Evolutionary conservation across 2,888 invertebrate genomes (phyloP).

Genomic region (Drosophila acutilabella): DNA sequence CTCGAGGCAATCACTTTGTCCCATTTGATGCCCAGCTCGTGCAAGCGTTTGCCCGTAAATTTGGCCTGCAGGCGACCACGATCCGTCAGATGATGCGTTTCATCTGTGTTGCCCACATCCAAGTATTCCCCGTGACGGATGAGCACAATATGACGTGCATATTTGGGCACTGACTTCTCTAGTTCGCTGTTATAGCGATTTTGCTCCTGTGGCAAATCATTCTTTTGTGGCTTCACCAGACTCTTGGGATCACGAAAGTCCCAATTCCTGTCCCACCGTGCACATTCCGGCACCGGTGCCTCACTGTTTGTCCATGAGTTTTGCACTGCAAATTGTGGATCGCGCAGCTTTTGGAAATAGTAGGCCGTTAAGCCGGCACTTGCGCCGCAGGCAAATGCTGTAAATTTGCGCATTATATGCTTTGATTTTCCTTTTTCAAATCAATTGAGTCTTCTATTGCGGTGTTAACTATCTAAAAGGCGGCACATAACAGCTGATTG

Average conservation of each 20-base stretch:
- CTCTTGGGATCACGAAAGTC: slow-evolving; percentile 93
- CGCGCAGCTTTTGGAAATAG: slow-evolving; percentile 86
- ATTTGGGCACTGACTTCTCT: slow-evolving; percentile 87
- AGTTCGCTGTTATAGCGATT: slow-evolving; percentile 89
- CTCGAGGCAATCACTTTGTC: slow-evolving; percentile 93
- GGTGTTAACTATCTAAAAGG: slow-evolving; percentile 23
- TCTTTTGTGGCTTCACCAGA: slow-evolving; percentile 88
- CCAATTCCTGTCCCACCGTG: slow-evolving; percentile 95
- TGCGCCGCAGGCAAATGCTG: slow-evolving; percentile 87
- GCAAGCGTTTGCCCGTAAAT: slow-evolving; percentile 92
- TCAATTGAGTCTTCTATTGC: neutral
- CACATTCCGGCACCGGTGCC: slow-evolving; percentile 79
- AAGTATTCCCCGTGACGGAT: slow-evolving; percentile 98
- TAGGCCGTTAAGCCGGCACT: slow-evolving; percentile 89
- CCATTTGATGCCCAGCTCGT: slow-evolving; percentile 91
- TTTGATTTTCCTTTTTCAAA: neutral
- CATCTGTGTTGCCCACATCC: slow-evolving; percentile 89
- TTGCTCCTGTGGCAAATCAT: slow-evolving; percentile 86
- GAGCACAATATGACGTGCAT: slow-evolving; percentile 91
- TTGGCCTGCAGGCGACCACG: slow-evolving; percentile 94
- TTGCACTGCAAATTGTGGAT: slow-evolving; percentile 86
- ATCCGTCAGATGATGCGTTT: slow-evolving; percentile 91
- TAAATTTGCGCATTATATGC: slow-evolving; percentile 64
- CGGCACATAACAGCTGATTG: slow-evolving; percentile 51
- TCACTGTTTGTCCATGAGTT: slow-evolving; percentile 89